These are phyloP conservation scores for Sturmia bella DNA, from an alignment of 2,888 invertebrate species.

Conservation along the genomic window DNA sequence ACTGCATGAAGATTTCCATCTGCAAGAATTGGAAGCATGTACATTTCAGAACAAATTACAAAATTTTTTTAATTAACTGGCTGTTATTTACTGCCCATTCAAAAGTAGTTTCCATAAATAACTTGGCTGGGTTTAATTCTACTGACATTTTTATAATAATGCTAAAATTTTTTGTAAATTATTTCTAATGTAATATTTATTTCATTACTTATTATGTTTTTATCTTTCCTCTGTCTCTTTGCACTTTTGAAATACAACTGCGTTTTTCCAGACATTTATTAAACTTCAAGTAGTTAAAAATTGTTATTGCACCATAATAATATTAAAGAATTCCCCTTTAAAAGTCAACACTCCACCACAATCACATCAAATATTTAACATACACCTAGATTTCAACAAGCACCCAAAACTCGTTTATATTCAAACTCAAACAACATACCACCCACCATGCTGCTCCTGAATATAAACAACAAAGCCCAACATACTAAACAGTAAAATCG, in stretches of 20 bases:
- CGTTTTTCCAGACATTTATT: conserved; percentile 30
- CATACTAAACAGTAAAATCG: conserved; percentile 2
- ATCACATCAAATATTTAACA: neutral
- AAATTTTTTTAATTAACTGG: too few species aligned
- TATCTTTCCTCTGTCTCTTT: conserved; percentile 10
- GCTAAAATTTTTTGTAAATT: neutral
- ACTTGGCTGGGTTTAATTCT: neutral
- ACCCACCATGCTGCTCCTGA: too few species aligned
- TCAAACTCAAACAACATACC: neutral
- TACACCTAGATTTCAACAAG: conserved; percentile 26
- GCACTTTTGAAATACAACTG: conserved; percentile 45
- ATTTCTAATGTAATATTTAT: conserved; percentile 30
- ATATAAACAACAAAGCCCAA: conserved; percentile 12
- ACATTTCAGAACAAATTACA: too few species aligned
- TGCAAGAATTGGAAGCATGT: neutral
- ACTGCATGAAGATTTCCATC: neutral
- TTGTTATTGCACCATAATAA: conserved; percentile 59
- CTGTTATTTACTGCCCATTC: too few species aligned
- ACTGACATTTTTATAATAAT: conserved; percentile 56
- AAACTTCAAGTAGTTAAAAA: conserved; percentile 53
- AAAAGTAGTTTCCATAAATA: too few species aligned
- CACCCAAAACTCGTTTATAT: neutral
- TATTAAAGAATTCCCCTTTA: conserved; percentile 21
- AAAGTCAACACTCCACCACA: conserved; percentile 24
- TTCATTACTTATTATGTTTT: conserved; percentile 5